phyloP scores from a whole-genome alignment of 2,888 invertebrate genomes.

The Blera fallax region DNA sequence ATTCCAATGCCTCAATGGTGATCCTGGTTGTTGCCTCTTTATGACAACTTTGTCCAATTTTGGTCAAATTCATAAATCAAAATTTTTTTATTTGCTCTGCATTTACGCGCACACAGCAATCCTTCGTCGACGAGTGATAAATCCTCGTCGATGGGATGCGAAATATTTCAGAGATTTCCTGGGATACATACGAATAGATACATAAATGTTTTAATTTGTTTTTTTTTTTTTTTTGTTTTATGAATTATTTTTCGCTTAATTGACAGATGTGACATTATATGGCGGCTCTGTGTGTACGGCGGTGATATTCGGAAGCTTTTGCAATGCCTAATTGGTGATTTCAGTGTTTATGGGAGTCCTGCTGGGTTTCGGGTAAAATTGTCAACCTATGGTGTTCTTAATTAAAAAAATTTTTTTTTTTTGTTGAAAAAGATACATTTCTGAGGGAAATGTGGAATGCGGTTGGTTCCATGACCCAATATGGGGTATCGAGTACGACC shows the following conservation, averaged over 20 bases:
- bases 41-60: conserved; percentile 76
- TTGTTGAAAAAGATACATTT: neutral
- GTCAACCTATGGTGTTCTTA: conserved; percentile 17
- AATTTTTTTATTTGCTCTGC: conserved; percentile 60
- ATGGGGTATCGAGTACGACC: neutral
- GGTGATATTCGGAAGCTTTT: conserved; percentile 28
- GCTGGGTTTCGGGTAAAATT: conserved; percentile 38
- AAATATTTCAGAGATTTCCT: conserved; percentile 26
- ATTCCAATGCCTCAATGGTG: conserved; percentile 23
- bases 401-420: neutral
- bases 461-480: neutral
- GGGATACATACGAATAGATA: neutral
- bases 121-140: conserved; percentile 1
- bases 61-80: conserved; percentile 76
- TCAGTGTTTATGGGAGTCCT: conserved; percentile 21
- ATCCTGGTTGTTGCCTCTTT: conserved; percentile 49
- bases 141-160: conserved; percentile 24
- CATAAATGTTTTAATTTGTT: neutral
- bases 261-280: conserved; percentile 57
- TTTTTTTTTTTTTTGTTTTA: neutral
- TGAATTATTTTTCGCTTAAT: conserved; percentile 52
- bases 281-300: neutral
- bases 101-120: conserved; percentile 8
- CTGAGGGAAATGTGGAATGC: neutral
- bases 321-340: conserved; percentile 47